Evolutionary conservation across 2,888 invertebrate species (phyloP).

Genomic region (Lasioglossum leucozonium): DNA sequence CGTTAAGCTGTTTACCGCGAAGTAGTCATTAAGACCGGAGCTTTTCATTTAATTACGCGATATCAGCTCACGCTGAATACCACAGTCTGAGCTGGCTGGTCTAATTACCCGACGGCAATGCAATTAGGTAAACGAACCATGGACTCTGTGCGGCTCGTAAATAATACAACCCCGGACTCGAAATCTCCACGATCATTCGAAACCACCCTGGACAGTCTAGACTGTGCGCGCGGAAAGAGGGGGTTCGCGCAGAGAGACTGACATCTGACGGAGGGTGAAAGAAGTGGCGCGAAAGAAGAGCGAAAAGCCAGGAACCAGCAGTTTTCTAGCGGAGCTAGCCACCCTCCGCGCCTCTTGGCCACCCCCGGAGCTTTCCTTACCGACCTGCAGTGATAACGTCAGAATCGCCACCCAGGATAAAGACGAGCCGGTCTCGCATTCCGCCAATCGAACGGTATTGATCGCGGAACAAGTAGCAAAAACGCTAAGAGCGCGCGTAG

Average conservation of each 20-base stretch:
- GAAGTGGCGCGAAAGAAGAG: constrained; percentile 58
- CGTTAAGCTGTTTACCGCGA: constrained; percentile 64
- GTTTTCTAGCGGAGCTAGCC: constrained; percentile 50
- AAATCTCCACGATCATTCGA: not conserved
- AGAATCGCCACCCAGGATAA: constrained; percentile 53
- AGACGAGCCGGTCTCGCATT: constrained; percentile 16
- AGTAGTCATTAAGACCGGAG: constrained; percentile 44
- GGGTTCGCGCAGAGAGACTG: constrained; percentile 36
- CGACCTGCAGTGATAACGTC: constrained; percentile 66
- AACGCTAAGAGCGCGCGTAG: constrained; percentile 32
- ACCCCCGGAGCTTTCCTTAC: constrained; percentile 49
- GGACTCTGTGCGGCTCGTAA: not conserved
- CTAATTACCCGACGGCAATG: constrained; percentile 23
- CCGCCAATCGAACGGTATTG: constrained; percentile 50
- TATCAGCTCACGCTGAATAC: constrained; percentile 37
- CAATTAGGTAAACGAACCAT: constrained; percentile 37
- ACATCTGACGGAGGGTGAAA: constrained; percentile 73
- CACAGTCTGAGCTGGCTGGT: constrained; percentile 3
- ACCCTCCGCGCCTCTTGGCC: constrained; percentile 18
- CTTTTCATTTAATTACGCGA: constrained; percentile 40
- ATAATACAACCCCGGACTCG: not conserved
- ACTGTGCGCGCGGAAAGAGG: not conserved
- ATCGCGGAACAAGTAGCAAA: constrained; percentile 39
- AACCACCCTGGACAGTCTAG: not conserved
- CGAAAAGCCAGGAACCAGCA: constrained; percentile 47